A percentile compares a stretch with the other conserved stretches of the same genome.
These are phyloP conservation scores for Acanthornis magna DNA, from an alignment of 2,797 vertebrate genomes.

Conservation along the genomic window DNA sequence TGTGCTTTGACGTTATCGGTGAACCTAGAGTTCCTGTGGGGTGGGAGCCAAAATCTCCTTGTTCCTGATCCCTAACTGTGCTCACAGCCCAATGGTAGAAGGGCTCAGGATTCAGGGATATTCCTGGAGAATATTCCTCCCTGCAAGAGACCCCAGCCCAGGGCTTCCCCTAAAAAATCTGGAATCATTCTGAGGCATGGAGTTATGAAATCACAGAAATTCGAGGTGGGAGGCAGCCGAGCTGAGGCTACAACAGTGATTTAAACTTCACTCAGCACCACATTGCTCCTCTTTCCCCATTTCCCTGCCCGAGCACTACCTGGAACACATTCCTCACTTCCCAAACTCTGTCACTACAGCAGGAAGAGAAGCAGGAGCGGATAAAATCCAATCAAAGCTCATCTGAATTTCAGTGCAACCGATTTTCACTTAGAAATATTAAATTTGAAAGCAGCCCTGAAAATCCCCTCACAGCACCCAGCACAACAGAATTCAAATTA, in stretches of 20 bases:
- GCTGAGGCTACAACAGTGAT: rapidly evolving
- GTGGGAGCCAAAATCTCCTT: background rate
- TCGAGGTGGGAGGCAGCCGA: background rate
- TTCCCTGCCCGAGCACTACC: background rate
- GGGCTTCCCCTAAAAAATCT: background rate
- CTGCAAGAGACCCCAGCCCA: background rate
- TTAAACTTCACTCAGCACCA: rapidly evolving
- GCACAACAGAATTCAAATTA: background rate
- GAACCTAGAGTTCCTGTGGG: background rate
- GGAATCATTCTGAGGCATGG: background rate
- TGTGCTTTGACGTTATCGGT: rapidly evolving
- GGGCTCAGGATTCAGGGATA: background rate
- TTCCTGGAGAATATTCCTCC: background rate
- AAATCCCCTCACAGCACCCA: background rate
- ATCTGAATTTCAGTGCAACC: background rate
- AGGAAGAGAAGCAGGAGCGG: rapidly evolving
- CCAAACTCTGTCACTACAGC: background rate
- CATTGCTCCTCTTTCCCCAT: background rate
- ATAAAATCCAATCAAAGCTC: background rate
- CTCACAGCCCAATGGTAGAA: background rate
- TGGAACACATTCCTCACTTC: background rate
- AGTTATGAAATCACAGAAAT: background rate
- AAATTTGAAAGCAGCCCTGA: background rate
- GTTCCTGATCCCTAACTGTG: rapidly evolving
- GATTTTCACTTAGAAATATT: background rate